Evolutionary conservation across 2,797 vertebrate genomes (phyloP).

Genomic region (Hoplostethus mediterraneus): DNA sequence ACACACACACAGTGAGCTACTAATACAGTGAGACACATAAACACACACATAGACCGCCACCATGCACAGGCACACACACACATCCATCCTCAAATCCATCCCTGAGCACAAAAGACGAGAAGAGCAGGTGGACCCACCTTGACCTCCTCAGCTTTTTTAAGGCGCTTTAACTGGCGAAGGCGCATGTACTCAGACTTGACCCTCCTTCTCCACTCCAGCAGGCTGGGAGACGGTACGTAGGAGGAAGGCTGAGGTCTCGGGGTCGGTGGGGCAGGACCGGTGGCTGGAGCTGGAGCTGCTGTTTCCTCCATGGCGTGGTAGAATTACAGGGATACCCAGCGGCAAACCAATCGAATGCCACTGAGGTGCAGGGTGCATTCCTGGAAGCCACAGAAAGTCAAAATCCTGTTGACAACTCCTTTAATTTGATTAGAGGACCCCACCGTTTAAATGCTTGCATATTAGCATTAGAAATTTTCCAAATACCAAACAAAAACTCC

Average conservation of each 20-base stretch:
- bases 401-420: neutral
- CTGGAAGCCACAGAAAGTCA: neutral
- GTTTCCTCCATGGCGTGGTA: slow-evolving; percentile 76
- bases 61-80: neutral
- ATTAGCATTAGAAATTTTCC: neutral
- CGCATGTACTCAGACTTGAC: slow-evolving; percentile 98
- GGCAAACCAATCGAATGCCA: slow-evolving; percentile 13
- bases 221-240: slow-evolving; percentile 81
- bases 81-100: neutral
- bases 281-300: slow-evolving; percentile 42
- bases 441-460: neutral
- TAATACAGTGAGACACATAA: slow-evolving; percentile 12
- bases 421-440: neutral
- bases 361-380: neutral
- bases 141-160: slow-evolving; percentile 93
- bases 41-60: neutral
- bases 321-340: slow-evolving; percentile 16
- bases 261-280: slow-evolving; percentile 58
- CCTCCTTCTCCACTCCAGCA: slow-evolving; percentile 94
- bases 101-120: neutral
- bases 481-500: neutral
- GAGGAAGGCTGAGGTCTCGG: slow-evolving; percentile 57
- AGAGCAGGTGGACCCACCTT: slow-evolving; percentile 84
- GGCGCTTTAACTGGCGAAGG: slow-evolving; percentile 93
- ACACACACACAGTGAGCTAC: neutral